Conservation (phyloP, 2,797 vertebrate species). For the Centropyge bicolor region DNA sequence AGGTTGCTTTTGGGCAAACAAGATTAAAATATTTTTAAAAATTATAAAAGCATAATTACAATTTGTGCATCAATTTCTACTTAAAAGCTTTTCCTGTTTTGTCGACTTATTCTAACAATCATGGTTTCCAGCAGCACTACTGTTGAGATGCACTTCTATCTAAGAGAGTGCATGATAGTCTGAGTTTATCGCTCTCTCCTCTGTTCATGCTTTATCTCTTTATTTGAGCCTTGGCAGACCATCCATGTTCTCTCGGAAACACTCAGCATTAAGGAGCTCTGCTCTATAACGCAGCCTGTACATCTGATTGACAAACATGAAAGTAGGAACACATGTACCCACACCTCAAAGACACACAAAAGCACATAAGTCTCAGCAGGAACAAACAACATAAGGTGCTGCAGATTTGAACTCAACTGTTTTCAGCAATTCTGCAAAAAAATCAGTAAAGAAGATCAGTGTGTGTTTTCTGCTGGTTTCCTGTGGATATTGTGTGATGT, state of each 20-base stretch:
- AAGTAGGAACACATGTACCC: not conserved
- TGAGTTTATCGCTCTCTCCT: not conserved
- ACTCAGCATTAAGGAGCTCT: conserved; percentile 13
- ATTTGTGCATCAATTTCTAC: conserved; percentile 2
- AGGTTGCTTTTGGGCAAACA: not conserved
- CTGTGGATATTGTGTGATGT: conserved; percentile 10
- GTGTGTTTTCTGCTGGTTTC: conserved; percentile 14
- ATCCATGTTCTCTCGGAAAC: not conserved
- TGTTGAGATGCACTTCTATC: conserved; percentile 10
- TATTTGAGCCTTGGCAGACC: conserved; percentile 15
- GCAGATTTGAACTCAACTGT: not conserved
- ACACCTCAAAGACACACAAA: conserved; percentile 1
- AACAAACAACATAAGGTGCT: not conserved
- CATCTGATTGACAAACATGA: conserved; percentile 6
- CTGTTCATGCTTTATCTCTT: conserved; percentile 15
- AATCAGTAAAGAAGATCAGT: not conserved
- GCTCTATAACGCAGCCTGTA: not conserved
- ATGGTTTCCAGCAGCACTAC: not conserved
- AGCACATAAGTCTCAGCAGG: not conserved
- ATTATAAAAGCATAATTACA: conserved; percentile 3
- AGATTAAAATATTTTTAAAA: not conserved
- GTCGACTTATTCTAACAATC: not conserved
- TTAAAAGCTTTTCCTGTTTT: conserved; percentile 4
- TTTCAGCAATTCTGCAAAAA: not conserved
- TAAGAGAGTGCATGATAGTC: not conserved